These are phyloP conservation scores for Otus sunia DNA, from an alignment of 2,113 vertebrate genomes.

Conservation along the genomic window DNA sequence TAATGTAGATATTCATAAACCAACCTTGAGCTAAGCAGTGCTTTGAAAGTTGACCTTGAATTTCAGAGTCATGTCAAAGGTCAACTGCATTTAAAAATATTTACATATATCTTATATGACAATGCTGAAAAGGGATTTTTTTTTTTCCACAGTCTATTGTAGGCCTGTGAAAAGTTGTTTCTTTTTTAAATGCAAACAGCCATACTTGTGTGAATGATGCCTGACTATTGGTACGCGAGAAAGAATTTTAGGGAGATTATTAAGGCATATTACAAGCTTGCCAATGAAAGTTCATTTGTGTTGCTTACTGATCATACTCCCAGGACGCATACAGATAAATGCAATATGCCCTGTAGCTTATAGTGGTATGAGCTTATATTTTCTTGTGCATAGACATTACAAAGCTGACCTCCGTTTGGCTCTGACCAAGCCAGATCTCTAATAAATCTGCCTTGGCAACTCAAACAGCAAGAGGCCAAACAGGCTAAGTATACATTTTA, in stretches of 20 bases:
- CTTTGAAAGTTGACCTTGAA: background rate
- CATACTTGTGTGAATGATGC: background rate
- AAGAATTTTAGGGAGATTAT: background rate
- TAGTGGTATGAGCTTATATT: background rate
- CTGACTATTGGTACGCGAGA: background rate
- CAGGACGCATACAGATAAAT: background rate
- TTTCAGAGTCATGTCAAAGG: background rate
- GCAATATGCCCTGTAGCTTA: background rate
- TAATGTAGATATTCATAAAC: background rate
- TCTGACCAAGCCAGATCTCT: background rate
- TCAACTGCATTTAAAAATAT: background rate
- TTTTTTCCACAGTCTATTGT: background rate
- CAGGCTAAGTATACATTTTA: background rate
- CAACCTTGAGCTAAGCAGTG: background rate
- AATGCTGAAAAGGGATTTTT: background rate
- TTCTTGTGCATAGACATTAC: background rate
- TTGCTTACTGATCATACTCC: background rate
- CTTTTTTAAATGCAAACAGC: background rate
- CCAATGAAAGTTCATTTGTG: background rate
- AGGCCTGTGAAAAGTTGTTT: background rate
- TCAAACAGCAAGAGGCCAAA: background rate
- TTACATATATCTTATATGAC: background rate
- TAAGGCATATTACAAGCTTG: background rate
- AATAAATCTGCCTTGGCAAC: background rate
- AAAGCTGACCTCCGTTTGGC: background rate